These are phyloP conservation scores for Hassar affinis DNA, from an alignment of 2,113 vertebrate genomes.

Conservation along the genomic window DNA sequence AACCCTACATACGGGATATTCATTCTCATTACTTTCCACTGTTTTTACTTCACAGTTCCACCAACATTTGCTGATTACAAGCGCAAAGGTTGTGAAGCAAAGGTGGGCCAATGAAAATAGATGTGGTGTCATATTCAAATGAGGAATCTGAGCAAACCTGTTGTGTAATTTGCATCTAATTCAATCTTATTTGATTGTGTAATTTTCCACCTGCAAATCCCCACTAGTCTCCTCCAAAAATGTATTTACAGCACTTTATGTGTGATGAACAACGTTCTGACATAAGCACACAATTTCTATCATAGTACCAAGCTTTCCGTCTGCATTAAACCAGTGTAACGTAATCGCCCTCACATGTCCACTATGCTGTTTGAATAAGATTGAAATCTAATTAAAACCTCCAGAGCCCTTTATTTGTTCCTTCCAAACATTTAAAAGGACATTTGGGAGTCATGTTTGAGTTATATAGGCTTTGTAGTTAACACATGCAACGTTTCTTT, in stretches of 20 bases:
- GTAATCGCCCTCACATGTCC: neutral
- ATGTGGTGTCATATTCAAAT: no score
- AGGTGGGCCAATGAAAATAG: no score
- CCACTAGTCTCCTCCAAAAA: no score
- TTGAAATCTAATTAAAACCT: neutral
- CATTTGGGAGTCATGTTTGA: neutral
- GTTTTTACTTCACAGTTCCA: no score
- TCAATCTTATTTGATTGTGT: no score
- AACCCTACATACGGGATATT: no score
- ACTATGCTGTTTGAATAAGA: neutral
- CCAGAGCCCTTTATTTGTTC: neutral
- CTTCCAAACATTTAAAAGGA: neutral
- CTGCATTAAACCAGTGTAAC: neutral
- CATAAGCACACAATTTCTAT: neutral
- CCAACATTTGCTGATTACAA: no score
- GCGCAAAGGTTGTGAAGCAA: no score
- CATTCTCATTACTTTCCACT: no score
- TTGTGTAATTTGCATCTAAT: no score
- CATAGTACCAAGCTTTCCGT: neutral
- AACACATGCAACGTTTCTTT: neutral
- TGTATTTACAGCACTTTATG: neutral
- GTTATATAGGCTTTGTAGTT: neutral
- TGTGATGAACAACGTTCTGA: neutral
- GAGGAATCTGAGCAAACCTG: no score
- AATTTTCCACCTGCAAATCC: no score